Conservation (phyloP, 2,888 invertebrate genomes). For the Miltochrista miniata region DNA sequence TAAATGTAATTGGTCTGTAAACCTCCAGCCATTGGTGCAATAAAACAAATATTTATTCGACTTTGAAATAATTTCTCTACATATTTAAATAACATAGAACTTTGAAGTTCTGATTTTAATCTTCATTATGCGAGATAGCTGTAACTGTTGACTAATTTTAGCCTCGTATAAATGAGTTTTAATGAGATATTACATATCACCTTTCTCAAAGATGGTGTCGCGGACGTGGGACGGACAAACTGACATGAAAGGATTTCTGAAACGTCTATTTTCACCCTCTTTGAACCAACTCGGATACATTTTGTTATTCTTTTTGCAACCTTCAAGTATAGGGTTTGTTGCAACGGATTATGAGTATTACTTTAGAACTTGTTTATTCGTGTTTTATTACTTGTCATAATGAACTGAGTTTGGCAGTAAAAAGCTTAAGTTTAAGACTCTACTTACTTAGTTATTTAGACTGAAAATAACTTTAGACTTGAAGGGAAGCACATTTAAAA, state of each 20-base stretch:
- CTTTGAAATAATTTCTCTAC: background rate
- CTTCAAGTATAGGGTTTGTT: slow-evolving; percentile 57
- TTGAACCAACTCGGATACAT: slow-evolving; percentile 62
- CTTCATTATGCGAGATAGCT: background rate
- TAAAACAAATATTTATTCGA: too few relatives aligned
- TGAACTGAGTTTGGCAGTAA: slow-evolving; percentile 23
- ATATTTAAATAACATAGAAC: background rate
- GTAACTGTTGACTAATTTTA: slow-evolving; percentile 4
- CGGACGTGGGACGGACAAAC: slow-evolving; percentile 54
- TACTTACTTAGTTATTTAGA: slow-evolving; percentile 6
- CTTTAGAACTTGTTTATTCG: slow-evolving; percentile 17
- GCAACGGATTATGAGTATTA: slow-evolving; percentile 38
- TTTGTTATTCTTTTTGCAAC: slow-evolving; percentile 77
- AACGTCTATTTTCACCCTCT: slow-evolving; percentile 78
- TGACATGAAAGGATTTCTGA: slow-evolving; percentile 78
- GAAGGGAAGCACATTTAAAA: too few relatives aligned
- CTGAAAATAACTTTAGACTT: background rate
- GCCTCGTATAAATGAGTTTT: slow-evolving; percentile 23
- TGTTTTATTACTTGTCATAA: slow-evolving; percentile 25
- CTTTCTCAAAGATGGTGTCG: slow-evolving; percentile 47
- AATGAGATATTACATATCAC: slow-evolving; percentile 39
- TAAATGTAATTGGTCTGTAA: slow-evolving; percentile 23
- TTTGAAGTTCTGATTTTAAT: slow-evolving; percentile 19
- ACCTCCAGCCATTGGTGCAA: too few relatives aligned
- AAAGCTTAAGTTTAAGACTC: slow-evolving; percentile 22